Percentiles rank a stretch among this genome's conserved stretches.
phyloP scores from a whole-genome alignment of 2,797 vertebrate genomes.

The Ciconia nigra region DNA sequence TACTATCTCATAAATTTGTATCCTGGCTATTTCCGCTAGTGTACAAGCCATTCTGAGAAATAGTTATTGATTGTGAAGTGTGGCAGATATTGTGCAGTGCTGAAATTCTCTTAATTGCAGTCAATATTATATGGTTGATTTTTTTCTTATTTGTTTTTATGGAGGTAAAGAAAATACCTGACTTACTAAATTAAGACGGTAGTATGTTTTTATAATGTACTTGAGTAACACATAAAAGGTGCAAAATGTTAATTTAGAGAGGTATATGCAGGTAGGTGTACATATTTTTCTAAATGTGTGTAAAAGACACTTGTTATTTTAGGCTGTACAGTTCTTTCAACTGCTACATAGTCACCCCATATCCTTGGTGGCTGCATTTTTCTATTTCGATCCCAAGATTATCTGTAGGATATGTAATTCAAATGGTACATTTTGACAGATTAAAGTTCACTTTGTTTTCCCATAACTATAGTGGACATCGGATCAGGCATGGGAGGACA shows the following conservation, averaged over 20 bases:
- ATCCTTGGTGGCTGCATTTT: neutral
- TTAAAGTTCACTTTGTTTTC: neutral
- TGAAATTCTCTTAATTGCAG: slow-evolving; percentile 17
- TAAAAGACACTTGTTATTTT: neutral
- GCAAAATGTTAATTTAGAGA: neutral
- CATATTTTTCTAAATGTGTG: neutral
- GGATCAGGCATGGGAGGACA: neutral
- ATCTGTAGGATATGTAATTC: neutral
- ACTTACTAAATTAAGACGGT: neutral
- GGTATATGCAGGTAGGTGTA: neutral
- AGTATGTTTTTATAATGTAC: neutral
- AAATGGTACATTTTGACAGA: neutral
- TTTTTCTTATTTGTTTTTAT: neutral
- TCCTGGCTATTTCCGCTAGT: neutral
- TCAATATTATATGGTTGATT: neutral
- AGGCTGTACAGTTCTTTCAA: neutral
- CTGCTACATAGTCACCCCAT: neutral
- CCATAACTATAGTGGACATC: neutral
- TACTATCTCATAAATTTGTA: neutral
- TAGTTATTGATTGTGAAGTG: neutral
- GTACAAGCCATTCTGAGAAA: neutral
- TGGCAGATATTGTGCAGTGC: neutral
- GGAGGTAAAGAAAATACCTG: neutral
- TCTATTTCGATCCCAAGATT: neutral
- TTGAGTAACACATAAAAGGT: neutral